Base-by-base conservation (phyloP, 1,140 invertebrate genomes). In the Hypsibius dujardini region DNA sequence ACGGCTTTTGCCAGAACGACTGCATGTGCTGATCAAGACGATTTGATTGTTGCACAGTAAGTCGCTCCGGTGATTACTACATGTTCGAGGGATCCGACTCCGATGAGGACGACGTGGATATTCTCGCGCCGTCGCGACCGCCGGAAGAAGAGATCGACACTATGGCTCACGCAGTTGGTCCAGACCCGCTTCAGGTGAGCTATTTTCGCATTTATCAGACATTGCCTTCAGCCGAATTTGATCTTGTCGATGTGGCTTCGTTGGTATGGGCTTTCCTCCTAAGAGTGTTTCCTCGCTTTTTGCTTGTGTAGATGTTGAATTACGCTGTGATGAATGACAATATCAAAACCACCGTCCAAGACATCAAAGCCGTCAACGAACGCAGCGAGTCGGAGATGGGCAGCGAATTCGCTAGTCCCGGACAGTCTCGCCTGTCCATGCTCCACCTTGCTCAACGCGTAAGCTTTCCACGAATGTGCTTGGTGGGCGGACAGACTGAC, bases 11-110 rank as follows among this genome's bases (percentile, higher is more conserved):
- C 15, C 46, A 70, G 46, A 71, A 15, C 47, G 70, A 70, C 50
- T 70, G 45, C 70, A 46, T 46, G 47, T 62, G 46, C 47, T 62
- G 42, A 12, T 71, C 47, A 47, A 47, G 1, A 40, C 46, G 69
- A 71, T 15, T 75, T 76, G n/a, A n/a, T 76, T 3, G 69, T 59
- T 70, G 72, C 71, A 46, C 79, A 96, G 93, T 92, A 69, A 88
- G 95, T 56, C 85, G 92, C 59, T 95, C 92, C 70, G 94, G 93
- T 28, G 94, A 96, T 79, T 96, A 96, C 80, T 95, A 94, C 80
- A 92, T 96, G 89, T 97, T 97, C 81, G 90, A 96, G 77, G 90
- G 93, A 73, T 84, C 89, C 69, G 76, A 78, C 2, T 73, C 74
- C 0, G 76, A 79, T 28, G 78, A 80, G 7, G 72, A 72, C 28